phyloP scores from a whole-genome alignment of 2,113 vertebrate genomes.

The Heterotis niloticus region DNA sequence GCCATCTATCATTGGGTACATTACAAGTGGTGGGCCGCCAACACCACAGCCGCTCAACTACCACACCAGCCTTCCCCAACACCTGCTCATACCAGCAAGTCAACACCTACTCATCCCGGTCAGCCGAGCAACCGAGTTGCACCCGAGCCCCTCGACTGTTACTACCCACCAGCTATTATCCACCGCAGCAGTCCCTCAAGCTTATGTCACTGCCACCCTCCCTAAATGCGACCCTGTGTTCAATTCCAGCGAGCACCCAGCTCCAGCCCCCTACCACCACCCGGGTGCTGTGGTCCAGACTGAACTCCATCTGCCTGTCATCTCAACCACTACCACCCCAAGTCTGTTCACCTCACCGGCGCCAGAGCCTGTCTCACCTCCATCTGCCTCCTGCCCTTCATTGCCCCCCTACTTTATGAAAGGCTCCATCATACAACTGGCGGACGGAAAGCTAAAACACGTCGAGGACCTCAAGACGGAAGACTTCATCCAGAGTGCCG shows the following conservation, averaged over 20 bases:
- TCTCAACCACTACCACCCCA: slow-evolving; percentile 58
- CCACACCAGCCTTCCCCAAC: slow-evolving; percentile 81
- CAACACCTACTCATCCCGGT: slow-evolving; percentile 93
- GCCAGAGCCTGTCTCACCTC: slow-evolving; percentile 40
- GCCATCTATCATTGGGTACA: slow-evolving; percentile 89
- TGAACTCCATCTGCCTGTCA: slow-evolving; percentile 76
- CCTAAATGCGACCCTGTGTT: slow-evolving; percentile 81
- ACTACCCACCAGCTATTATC: slow-evolving; percentile 74
- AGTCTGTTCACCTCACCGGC: slow-evolving; percentile 47
- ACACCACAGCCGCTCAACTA: slow-evolving; percentile 69
- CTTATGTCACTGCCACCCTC: slow-evolving; percentile 83
- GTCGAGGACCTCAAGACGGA: slow-evolving; percentile 87
- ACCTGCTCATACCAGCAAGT: slow-evolving; percentile 87
- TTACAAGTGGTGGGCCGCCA: slow-evolving; percentile 65
- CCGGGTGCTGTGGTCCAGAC: slow-evolving; percentile 73
- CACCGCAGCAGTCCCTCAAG: slow-evolving; percentile 84
- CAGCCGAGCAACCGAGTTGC: slow-evolving; percentile 66
- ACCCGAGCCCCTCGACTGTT: slow-evolving; percentile 72
- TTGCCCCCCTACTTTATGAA: slow-evolving; percentile 89
- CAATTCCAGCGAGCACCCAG: slow-evolving; percentile 56
- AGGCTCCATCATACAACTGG: slow-evolving; percentile 87
- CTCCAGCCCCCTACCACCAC: slow-evolving; percentile 38
- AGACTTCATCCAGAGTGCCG: slow-evolving; percentile 86
- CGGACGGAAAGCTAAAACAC: slow-evolving; percentile 84
- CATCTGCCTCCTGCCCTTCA: slow-evolving; percentile 66